Conservation (phyloP, 1,140 invertebrate genomes). For the Aphelinus certus region DNA sequence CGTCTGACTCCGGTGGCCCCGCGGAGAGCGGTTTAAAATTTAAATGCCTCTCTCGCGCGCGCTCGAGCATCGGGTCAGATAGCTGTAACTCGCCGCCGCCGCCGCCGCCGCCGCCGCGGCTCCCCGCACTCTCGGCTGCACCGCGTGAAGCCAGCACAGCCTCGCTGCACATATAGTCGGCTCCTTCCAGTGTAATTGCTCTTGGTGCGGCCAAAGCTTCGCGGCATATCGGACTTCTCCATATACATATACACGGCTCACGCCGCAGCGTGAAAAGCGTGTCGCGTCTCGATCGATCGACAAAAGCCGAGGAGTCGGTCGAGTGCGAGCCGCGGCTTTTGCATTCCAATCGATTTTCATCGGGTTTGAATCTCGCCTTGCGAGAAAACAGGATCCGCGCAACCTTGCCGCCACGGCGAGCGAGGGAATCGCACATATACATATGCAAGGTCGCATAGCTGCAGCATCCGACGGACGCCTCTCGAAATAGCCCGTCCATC, state of each 20-base stretch:
- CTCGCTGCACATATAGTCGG: background rate
- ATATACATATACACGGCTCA: too few relatives aligned
- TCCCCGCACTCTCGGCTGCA: background rate
- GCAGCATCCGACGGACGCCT: background rate
- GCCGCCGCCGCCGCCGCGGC: slow-evolving; percentile 18
- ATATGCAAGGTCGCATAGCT: too few relatives aligned
- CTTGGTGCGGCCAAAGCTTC: background rate
- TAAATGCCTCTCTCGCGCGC: slow-evolving; percentile 41
- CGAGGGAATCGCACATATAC: too few relatives aligned
- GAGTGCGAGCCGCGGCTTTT: too few relatives aligned
- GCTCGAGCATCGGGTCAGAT: slow-evolving; percentile 41
- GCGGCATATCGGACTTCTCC: background rate
- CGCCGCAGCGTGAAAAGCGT: too few relatives aligned
- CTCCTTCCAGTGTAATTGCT: background rate
- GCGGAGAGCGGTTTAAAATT: slow-evolving; percentile 50
- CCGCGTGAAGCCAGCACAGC: background rate
- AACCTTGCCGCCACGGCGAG: too few relatives aligned
- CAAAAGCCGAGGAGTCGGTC: too few relatives aligned
- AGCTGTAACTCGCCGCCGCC: slow-evolving; percentile 49
- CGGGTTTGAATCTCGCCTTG: too few relatives aligned
- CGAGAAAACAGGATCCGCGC: too few relatives aligned
- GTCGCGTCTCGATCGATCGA: too few relatives aligned
- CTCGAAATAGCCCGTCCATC: background rate
- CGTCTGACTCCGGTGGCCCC: background rate
- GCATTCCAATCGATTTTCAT: too few relatives aligned